phyloP scores from a whole-genome alignment of 2,888 invertebrate species.

The Griposia aprilina region DNA sequence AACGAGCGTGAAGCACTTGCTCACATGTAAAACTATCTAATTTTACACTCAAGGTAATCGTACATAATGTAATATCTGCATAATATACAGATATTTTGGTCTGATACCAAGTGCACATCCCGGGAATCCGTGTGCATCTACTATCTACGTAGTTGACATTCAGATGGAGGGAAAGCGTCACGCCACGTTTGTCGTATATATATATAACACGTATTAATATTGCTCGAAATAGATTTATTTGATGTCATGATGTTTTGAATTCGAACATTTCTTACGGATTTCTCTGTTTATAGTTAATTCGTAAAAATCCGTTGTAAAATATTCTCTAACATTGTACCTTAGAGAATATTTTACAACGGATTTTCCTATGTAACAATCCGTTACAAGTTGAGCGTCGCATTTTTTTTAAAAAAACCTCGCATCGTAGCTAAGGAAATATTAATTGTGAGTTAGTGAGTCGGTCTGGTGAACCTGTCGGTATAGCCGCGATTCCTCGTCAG shows the following conservation, averaged over 20 bases:
- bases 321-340: not conserved
- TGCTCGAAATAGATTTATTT: slow-evolving; percentile 26
- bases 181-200: slow-evolving; percentile 29
- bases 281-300: slow-evolving; percentile 21
- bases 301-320: no score
- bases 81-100: slow-evolving; percentile 83
- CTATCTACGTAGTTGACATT: slow-evolving; percentile 31
- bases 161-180: slow-evolving; percentile 24
- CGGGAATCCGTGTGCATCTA: slow-evolving; percentile 71
- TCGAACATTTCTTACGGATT: slow-evolving; percentile 19
- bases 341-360: not conserved
- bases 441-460: not conserved
- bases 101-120: slow-evolving; percentile 76
- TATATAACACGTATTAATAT: slow-evolving; percentile 37
- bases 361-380: slow-evolving; percentile 3
- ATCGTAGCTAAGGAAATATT: no score
- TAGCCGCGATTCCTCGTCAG: not conserved
- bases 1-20: slow-evolving; percentile 75
- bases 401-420: not conserved
- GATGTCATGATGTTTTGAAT: slow-evolving; percentile 40
- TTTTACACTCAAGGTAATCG: slow-evolving; percentile 83
- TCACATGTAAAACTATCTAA: slow-evolving; percentile 81
- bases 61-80: slow-evolving; percentile 83
- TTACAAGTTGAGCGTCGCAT: not conserved
- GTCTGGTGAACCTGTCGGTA: not conserved